phyloP scores from a whole-genome alignment of 2,888 invertebrate species.

The Mythimna vitellina region DNA sequence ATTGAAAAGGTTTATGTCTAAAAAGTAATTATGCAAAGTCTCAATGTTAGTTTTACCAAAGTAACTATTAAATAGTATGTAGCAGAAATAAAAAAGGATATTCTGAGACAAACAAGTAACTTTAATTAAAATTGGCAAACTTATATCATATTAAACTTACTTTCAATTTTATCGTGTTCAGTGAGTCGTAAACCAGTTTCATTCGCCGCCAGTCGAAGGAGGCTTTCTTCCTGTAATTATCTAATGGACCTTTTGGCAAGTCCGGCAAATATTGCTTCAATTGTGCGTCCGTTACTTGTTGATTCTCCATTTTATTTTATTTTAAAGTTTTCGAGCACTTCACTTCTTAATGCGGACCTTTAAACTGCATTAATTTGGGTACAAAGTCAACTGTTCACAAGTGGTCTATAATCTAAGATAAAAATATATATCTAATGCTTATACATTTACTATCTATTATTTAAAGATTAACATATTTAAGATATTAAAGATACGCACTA shows the following conservation, averaged over 20 bases:
- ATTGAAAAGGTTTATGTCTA: no score
- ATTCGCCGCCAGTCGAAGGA: constrained; percentile 93
- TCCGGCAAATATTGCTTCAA: constrained; percentile 88
- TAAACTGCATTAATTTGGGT: constrained; percentile 30
- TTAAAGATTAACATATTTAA: background rate
- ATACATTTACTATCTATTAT: background rate
- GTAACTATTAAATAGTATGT: no score
- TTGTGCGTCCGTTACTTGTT: constrained; percentile 73
- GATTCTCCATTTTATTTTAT: constrained; percentile 56
- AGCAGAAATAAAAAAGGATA: background rate
- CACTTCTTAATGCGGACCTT: constrained; percentile 17
- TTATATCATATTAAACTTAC: constrained; percentile 66
- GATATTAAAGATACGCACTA: background rate
- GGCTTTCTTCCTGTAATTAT: constrained; percentile 91
- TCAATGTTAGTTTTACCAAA: no score
- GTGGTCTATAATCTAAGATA: constrained; percentile 19
- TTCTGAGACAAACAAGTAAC: background rate
- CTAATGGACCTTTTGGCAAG: constrained; percentile 92
- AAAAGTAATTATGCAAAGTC: no score
- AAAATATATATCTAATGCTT: background rate
- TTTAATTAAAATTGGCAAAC: background rate
- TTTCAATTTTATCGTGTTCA: constrained; percentile 80
- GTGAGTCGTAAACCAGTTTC: constrained; percentile 83
- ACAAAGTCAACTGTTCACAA: constrained; percentile 40
- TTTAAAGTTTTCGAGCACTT: constrained; percentile 10